These are phyloP conservation scores for Caracal caracal DNA, from an alignment of 2,113 vertebrate genomes.

Conservation along the genomic window DNA sequence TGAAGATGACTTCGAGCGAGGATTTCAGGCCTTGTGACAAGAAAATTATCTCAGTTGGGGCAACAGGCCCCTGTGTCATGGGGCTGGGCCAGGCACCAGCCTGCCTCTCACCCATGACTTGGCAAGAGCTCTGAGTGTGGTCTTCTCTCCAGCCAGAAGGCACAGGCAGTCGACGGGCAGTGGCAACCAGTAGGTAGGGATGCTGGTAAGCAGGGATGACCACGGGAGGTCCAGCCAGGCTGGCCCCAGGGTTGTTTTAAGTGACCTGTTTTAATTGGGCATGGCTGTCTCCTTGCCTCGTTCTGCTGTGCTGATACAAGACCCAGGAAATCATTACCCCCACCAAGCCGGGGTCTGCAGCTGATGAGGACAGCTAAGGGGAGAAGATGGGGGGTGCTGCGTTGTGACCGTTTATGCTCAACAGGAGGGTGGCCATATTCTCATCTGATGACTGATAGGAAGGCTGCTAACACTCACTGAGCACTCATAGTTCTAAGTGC, in stretches of 20 bases:
- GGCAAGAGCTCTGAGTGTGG: neutral
- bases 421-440: neutral
- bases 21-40: constrained; percentile 59
- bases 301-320: neutral
- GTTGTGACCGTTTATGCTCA: neutral
- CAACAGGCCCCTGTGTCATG: neutral
- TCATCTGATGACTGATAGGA: neutral
- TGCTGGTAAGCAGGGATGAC: neutral
- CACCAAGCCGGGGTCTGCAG: neutral
- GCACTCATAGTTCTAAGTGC: too few relatives aligned
- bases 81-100: neutral
- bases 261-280: neutral
- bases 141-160: neutral
- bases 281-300: neutral
- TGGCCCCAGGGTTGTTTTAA: neutral
- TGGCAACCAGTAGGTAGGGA: neutral
- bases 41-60: constrained; percentile 54
- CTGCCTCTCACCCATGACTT: neutral
- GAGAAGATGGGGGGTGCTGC: accelerated
- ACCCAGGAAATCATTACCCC: neutral
- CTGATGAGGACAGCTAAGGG: neutral
- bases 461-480: neutral
- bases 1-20: constrained; percentile 46
- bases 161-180: neutral
- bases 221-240: neutral